Evolutionary conservation across 1,140 invertebrate genomes (phyloP), one percentile per base, ranked within the genome.

Genomic region (Cyrtorhinus lividipennis): DNA sequence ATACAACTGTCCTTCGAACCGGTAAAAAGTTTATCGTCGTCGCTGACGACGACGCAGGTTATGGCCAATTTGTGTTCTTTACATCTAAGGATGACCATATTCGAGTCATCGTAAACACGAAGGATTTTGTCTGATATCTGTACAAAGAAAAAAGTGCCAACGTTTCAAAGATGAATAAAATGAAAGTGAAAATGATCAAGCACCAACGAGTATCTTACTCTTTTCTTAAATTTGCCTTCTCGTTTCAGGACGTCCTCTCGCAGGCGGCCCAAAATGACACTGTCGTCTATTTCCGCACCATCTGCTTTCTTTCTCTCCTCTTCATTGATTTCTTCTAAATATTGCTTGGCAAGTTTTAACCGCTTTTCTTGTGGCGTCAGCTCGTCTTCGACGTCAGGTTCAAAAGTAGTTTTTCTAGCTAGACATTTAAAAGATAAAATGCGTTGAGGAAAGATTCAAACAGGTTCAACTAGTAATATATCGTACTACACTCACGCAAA

Each of bases 1-100:
- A 98, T 80, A 48, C 78, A 79, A 56, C 88, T 84, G 74, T 93
- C 90, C 77, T 96, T 96, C 56, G 88, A 92, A 0, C 86, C 92
- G 45, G 85, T 86, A 73, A 83, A 96, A 0, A 90, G 76, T 70
- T 83, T 77, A 30, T 82, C 81, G 75, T 95, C 86, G 61, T 75
- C 75, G 26, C 87, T 86, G 1, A 95, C 71, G 67, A 84, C 88
- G 8, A 93, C 70, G 73, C 88, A 90, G 2, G 92, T 96, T 5
- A 96, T 75, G 1, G 87, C 77, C 46, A 85, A 74, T 68, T 83
- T 83, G 66, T 95, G 91, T 63, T 86, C 79, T 72, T 85, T 88
- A 66, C 69, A 65, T 26, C 57, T 63, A 18, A 67, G 56, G 5
- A 67, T 58, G 18, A 25, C 20, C 12, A 67, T 59, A 59, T 66